Conservation (phyloP, 1,140 invertebrate species). For the Trichonephila inaurata region DNA sequence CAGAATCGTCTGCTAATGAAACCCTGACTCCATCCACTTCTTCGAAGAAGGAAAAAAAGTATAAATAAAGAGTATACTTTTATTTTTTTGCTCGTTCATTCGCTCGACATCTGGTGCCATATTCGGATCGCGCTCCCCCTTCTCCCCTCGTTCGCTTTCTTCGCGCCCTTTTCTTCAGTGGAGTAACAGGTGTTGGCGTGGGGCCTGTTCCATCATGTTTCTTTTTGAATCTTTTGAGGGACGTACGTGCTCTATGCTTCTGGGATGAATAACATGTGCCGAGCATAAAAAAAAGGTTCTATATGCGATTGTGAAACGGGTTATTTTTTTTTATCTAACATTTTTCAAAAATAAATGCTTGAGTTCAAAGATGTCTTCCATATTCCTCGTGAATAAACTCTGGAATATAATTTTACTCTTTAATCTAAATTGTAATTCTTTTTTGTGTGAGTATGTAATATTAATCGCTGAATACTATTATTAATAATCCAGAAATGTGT, state of each 20-base stretch:
- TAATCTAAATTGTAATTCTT: too few species aligned
- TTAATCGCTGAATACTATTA: too few species aligned
- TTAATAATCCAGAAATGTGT: too few species aligned
- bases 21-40: not conserved
- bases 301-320: too few species aligned
- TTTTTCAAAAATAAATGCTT: too few species aligned
- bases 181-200: constrained; percentile 22
- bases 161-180: not conserved
- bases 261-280: not conserved
- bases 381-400: too few species aligned
- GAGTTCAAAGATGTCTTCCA: too few species aligned
- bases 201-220: not conserved
- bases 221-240: not conserved
- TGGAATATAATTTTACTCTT: too few species aligned
- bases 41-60: not conserved
- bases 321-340: too few species aligned
- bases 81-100: not conserved
- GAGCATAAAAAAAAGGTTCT: too few species aligned
- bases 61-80: not conserved
- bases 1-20: constrained; percentile 14
- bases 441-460: too few species aligned
- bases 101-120: constrained; percentile 32
- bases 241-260: not conserved
- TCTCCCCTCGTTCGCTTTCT: not conserved
- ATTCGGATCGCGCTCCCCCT: not conserved